Conservation (phyloP, 2,888 invertebrate genomes). For the Aquatica leii region DNA sequence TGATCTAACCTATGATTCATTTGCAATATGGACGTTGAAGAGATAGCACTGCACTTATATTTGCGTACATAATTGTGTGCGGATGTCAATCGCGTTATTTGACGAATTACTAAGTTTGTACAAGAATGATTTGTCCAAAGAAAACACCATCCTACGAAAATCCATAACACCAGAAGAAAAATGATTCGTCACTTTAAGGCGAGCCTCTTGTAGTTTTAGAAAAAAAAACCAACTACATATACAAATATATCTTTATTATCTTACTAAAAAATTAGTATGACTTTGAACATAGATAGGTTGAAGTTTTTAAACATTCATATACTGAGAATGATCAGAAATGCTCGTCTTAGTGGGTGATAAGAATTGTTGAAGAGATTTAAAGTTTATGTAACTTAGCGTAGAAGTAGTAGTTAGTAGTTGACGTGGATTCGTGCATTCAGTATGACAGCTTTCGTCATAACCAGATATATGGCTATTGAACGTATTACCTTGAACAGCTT, state of each 20-base stretch:
- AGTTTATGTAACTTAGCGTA: no score
- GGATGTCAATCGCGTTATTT: not conserved
- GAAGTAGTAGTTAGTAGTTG: no score
- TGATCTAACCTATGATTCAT: no score
- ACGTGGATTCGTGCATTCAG: no score
- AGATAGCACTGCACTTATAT: no score
- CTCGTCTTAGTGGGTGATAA: no score
- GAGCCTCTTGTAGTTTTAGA: not conserved
- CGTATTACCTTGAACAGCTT: no score
- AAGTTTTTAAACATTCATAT: not conserved
- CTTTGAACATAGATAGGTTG: not conserved
- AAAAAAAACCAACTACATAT: not conserved
- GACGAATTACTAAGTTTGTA: not conserved
- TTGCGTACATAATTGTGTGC: no score
- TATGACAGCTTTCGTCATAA: no score
- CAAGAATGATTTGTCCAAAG: not conserved
- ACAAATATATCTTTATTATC: not conserved
- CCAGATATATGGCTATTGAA: no score
- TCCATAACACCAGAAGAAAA: not conserved
- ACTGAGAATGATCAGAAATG: not conserved
- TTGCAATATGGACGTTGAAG: no score
- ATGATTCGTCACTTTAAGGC: not conserved
- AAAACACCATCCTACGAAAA: not conserved
- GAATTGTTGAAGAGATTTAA: no score
- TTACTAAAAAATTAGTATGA: not conserved